Percentiles rank a stretch among this genome's conserved stretches.
These are phyloP conservation scores for Holothuria leucospilota DNA, from an alignment of 53 echinoderm and acorn worm genomes.

Conservation along the genomic window DNA sequence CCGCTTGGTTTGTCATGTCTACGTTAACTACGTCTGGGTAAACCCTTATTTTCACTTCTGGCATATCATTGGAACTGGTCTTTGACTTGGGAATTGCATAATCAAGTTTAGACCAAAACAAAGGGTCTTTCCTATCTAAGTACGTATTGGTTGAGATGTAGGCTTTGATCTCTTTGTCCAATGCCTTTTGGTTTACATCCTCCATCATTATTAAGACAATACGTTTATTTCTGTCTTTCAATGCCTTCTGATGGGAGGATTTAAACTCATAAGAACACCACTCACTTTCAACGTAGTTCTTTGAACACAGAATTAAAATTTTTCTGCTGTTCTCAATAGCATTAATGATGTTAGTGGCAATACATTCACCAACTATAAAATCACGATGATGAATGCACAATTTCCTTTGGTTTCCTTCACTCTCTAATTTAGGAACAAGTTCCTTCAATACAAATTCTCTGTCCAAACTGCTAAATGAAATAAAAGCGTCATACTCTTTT, in stretches of 20 bases:
- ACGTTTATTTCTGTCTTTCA: conserved; percentile 58
- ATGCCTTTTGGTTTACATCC: conserved; percentile 42
- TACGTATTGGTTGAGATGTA: conserved; percentile 81
- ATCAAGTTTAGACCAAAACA: conserved; percentile 72
- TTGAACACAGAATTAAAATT: conserved; percentile 66
- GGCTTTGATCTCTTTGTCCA: conserved; percentile 70
- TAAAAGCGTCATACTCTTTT: conserved; percentile 73
- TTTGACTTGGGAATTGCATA: conserved; percentile 70
- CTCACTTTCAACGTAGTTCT: conserved; percentile 71
- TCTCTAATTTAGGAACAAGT: conserved; percentile 67
- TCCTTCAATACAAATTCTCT: conserved; percentile 59
- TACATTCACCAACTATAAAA: conserved; percentile 74
- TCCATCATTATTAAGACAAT: conserved; percentile 76
- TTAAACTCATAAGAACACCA: conserved; percentile 85
- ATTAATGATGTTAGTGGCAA: conserved; percentile 69
- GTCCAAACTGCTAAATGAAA: conserved; percentile 79
- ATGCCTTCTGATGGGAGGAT: conserved; percentile 66
- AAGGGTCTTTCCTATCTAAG: conserved; percentile 67
- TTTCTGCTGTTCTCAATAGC: conserved; percentile 69
- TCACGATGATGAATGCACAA: conserved; percentile 79
- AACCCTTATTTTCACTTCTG: no score
- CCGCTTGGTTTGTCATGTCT: no score
- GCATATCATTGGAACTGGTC: no score
- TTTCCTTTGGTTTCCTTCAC: conserved; percentile 52
- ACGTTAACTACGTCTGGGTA: no score